Evolutionary conservation across 2,797 vertebrate genomes (phyloP).

Genomic region (Taeniopygia guttata): DNA sequence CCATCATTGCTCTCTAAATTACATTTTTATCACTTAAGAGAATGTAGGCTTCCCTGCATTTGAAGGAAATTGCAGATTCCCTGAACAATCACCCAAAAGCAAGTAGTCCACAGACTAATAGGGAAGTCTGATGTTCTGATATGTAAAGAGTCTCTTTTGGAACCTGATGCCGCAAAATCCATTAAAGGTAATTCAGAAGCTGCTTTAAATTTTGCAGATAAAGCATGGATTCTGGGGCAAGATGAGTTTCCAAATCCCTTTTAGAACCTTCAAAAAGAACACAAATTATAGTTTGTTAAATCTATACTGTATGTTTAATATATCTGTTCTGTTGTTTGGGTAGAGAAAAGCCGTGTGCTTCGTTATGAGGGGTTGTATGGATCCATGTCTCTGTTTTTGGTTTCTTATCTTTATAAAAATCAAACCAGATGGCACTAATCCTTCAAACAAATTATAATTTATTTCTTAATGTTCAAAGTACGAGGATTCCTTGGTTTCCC

Average conservation of each 20-base stretch:
- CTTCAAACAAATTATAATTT: slow-evolving; percentile 69
- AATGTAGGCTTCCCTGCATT: background rate
- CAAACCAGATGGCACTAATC: slow-evolving; percentile 68
- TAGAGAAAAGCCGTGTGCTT: slow-evolving; percentile 27
- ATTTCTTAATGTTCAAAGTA: slow-evolving; percentile 69
- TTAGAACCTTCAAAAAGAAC: slow-evolving; percentile 47
- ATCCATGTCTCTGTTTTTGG: slow-evolving; percentile 64
- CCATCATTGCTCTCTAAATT: background rate
- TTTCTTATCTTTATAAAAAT: slow-evolving; percentile 76
- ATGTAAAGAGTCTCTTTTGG: slow-evolving; percentile 29
- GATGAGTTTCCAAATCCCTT: slow-evolving; percentile 56
- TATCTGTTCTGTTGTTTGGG: slow-evolving; percentile 56
- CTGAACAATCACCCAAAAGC: slow-evolving; percentile 22
- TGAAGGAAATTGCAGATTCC: background rate
- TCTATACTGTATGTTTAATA: slow-evolving; percentile 59
- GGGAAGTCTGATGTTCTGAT: slow-evolving; percentile 19
- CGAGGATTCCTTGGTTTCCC: slow-evolving; percentile 52
- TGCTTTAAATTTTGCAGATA: slow-evolving; percentile 59
- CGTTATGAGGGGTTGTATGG: slow-evolving; percentile 40
- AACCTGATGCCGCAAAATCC: slow-evolving; percentile 57
- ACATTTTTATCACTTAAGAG: slow-evolving; percentile 1
- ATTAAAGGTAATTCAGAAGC: slow-evolving; percentile 54
- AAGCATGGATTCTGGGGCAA: background rate
- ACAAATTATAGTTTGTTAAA: slow-evolving; percentile 54
- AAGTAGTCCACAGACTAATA: slow-evolving; percentile 21